Conservation (phyloP, 2,113 vertebrate species). For the Hassar affinis region DNA sequence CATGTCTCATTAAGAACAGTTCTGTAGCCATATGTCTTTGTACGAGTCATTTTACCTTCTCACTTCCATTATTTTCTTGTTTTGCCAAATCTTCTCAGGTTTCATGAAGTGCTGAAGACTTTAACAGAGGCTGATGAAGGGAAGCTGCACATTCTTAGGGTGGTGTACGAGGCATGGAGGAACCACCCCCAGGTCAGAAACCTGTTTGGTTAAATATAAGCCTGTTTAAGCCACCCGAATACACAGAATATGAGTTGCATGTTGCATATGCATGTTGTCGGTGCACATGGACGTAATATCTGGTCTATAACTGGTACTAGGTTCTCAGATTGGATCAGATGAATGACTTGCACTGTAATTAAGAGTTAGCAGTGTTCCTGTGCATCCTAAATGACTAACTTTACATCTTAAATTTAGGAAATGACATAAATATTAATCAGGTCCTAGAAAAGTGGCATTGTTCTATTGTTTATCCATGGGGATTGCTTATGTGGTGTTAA, state of each 20-base stretch:
- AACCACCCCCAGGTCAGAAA: constrained; percentile 90
- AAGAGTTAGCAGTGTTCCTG: neutral
- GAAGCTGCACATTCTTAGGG: constrained; percentile 91
- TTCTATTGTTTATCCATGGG: neutral
- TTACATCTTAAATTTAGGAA: neutral
- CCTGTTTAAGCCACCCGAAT: neutral
- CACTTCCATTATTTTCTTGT: neutral
- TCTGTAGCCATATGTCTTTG: neutral
- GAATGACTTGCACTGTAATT: neutral
- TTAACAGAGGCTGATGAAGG: constrained; percentile 92
- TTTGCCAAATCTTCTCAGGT: constrained; percentile 72
- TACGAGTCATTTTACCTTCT: neutral
- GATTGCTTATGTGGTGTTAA: neutral
- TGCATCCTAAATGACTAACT: neutral
- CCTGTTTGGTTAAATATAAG: neutral
- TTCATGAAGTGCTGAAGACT: constrained; percentile 93
- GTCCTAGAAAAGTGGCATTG: neutral
- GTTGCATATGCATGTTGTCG: neutral
- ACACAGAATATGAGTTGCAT: too few relatives aligned
- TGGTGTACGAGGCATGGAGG: constrained; percentile 92
- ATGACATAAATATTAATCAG: neutral
- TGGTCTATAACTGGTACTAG: neutral
- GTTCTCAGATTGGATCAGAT: neutral
- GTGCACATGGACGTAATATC: neutral
- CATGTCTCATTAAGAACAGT: neutral